Evolutionary conservation across 2,113 vertebrate species (phyloP).

Genomic region (Plecturocebus donacophilus): DNA sequence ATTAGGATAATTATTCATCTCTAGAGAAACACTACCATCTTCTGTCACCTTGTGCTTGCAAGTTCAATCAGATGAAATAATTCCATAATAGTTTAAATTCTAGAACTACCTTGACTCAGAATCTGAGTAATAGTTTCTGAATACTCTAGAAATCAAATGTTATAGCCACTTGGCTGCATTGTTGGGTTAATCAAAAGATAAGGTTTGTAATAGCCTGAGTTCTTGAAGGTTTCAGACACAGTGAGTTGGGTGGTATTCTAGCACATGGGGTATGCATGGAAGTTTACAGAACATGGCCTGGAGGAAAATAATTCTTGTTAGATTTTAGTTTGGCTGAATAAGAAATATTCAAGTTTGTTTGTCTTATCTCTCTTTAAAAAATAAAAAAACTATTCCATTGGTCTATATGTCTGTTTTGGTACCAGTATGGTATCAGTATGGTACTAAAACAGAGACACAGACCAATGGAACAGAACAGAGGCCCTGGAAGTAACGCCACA

Average conservation of each 20-base stretch:
- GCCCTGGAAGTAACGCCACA: too few species aligned
- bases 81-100: neutral
- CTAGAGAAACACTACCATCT: neutral
- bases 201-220: neutral
- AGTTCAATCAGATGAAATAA: slow-evolving; percentile 14
- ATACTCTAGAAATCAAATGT: slow-evolving; percentile 4
- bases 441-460: too few species aligned
- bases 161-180: neutral
- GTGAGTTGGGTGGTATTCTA: neutral
- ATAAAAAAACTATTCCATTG: neutral
- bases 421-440: too few species aligned
- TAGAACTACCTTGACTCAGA: slow-evolving; percentile 11
- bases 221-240: neutral
- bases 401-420: too few species aligned
- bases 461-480: too few species aligned
- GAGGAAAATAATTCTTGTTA: neutral
- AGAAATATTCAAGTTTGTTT: neutral
- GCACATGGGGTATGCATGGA: neutral
- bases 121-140: slow-evolving; percentile 39
- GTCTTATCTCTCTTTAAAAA: neutral
- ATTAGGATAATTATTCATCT: slow-evolving; percentile 13
- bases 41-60: slow-evolving; percentile 14
- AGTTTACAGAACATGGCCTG: neutral
- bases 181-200: slow-evolving; percentile 4
- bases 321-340: neutral